These are phyloP conservation scores for Spisula solida DNA, from an alignment of 2,888 invertebrate genomes.

Conservation along the genomic window DNA sequence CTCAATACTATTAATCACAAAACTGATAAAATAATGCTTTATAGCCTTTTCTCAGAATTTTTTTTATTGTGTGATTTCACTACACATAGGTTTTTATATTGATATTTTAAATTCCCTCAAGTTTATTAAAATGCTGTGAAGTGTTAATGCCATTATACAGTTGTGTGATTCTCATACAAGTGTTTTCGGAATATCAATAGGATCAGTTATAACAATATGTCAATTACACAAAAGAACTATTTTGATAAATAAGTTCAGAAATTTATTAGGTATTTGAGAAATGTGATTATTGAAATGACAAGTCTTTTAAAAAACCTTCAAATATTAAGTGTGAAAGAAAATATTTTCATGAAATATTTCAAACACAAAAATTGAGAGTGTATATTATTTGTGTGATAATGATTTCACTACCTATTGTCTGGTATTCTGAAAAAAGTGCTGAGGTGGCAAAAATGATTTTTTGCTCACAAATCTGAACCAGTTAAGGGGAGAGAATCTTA, in stretches of 20 bases:
- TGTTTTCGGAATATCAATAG: background rate
- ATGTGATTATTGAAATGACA: conserved; percentile 43
- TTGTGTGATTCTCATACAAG: background rate
- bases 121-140: background rate
- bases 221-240: background rate
- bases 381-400: background rate
- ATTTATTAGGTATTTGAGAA: conserved; percentile 45
- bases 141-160: background rate
- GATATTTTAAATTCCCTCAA: background rate
- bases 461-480: too few species aligned
- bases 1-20: too few species aligned
- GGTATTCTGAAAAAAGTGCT: conserved; percentile 2
- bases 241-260: conserved; percentile 17
- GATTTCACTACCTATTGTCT: background rate
- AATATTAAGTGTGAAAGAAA: conserved; percentile 17
- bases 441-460: background rate
- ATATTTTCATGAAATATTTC: conserved; percentile 18
- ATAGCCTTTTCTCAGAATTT: background rate
- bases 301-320: conserved; percentile 6
- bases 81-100: background rate
- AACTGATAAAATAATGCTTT: too few species aligned
- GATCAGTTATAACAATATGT: background rate
- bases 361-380: background rate
- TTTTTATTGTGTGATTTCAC: background rate
- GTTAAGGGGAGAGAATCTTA: too few species aligned